A percentile compares a stretch with the other conserved stretches of the same genome.
phyloP scores from a whole-genome alignment of 2,113 vertebrate species.

The cattle (Bos taurus) region DNA sequence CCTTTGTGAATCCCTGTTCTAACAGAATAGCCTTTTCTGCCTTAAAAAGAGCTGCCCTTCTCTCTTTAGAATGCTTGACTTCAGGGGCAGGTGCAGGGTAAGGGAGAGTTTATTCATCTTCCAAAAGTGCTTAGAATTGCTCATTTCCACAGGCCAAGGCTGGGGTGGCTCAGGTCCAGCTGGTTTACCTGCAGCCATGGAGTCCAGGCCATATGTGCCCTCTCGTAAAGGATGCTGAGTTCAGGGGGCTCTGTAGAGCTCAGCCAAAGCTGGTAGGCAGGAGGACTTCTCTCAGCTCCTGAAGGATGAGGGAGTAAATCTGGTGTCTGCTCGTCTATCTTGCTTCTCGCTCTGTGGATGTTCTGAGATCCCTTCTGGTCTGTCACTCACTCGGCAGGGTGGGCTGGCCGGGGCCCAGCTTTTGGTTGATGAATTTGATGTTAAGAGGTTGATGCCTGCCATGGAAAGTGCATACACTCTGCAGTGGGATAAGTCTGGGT shows the following conservation, averaged over 20 bases:
- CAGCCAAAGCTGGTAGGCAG: background rate
- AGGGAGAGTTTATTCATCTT: constrained; percentile 68
- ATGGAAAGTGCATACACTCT: background rate
- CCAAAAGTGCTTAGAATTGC: constrained; percentile 72
- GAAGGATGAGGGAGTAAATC: background rate
- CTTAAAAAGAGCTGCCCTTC: constrained; percentile 66
- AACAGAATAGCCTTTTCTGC: constrained; percentile 67
- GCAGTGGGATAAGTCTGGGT: background rate
- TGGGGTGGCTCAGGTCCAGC: constrained; percentile 67
- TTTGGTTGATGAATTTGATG: background rate
- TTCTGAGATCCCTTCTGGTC: background rate
- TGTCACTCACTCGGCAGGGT: background rate
- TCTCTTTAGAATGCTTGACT: constrained; percentile 73
- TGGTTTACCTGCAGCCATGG: background rate
- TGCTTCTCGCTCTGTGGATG: background rate
- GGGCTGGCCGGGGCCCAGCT: background rate
- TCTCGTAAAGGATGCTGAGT: background rate
- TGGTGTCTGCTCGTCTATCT: background rate
- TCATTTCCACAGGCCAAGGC: constrained; percentile 51
- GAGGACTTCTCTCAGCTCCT: background rate
- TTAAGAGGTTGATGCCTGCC: background rate
- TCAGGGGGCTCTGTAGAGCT: background rate
- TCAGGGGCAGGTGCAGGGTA: constrained; percentile 67
- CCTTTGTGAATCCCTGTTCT: background rate
- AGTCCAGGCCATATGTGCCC: background rate